Evolutionary conservation across 35 echinoderm and acorn worm genomes (phyloP).

Genomic region (Lytechinus pictus): DNA sequence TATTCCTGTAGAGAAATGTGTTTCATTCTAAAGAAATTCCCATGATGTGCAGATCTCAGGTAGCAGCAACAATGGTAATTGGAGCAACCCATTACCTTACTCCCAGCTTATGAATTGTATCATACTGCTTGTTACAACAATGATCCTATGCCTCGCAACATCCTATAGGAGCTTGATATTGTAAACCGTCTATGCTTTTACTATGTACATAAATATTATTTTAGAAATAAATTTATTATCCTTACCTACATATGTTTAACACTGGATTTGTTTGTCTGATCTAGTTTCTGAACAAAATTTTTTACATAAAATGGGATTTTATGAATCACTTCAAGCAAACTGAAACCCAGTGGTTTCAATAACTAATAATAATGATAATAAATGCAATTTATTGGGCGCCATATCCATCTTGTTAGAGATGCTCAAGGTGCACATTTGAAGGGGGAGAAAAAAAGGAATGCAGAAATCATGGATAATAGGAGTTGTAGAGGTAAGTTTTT

Average conservation of each 20-base stretch:
- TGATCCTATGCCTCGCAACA: background rate
- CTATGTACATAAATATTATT: background rate
- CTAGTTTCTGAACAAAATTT: background rate
- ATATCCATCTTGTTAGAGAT: too few species aligned
- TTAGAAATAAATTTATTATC: conserved; percentile 7
- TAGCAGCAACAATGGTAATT: background rate
- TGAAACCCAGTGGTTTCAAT: too few species aligned
- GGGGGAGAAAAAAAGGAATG: too few species aligned
- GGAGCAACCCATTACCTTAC: too few species aligned
- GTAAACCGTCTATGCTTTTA: background rate
- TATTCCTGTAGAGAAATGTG: background rate
- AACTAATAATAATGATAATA: too few species aligned
- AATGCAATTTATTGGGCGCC: too few species aligned
- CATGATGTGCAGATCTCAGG: background rate
- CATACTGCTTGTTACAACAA: background rate
- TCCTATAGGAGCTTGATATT: background rate
- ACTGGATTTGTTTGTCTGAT: background rate
- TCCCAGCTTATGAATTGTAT: background rate
- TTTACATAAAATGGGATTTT: too few species aligned
- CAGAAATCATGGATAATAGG: too few species aligned
- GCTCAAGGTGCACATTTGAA: too few species aligned
- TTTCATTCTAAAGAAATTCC: background rate
- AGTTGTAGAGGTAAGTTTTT: too few species aligned
- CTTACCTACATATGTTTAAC: background rate
- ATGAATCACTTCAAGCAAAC: too few species aligned